A percentile compares a stretch with the other conserved stretches of the same genome.
Conservation (phyloP, 1,140 invertebrate species). For the Liolophura sinensis region DNA sequence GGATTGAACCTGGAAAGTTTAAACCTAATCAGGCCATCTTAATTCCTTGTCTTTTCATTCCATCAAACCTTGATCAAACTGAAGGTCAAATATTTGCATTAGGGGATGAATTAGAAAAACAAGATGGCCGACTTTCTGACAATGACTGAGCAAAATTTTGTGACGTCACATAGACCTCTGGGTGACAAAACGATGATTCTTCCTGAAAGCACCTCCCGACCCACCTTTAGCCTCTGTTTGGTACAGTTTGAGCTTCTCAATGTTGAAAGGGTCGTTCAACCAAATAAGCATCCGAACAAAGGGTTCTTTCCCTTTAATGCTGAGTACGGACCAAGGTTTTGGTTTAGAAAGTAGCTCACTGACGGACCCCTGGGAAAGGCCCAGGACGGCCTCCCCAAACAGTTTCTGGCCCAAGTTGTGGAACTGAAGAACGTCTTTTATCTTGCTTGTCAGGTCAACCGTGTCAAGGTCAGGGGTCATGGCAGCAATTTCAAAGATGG, state of each 20-base stretch:
- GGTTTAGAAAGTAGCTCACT: constrained; percentile 96
- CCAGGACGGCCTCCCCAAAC: constrained; percentile 95
- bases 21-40: too few relatives aligned
- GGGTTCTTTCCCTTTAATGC: constrained; percentile 96
- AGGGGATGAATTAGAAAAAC: too few relatives aligned
- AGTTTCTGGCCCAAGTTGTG: constrained; percentile 99
- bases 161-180: too few relatives aligned
- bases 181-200: too few relatives aligned
- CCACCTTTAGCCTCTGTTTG: constrained; percentile 58
- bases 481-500: constrained; percentile 83
- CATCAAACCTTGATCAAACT: too few relatives aligned
- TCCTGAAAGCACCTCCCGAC: too few relatives aligned
- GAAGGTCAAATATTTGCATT: too few relatives aligned
- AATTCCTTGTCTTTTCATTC: too few relatives aligned
- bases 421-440: constrained; percentile 93
- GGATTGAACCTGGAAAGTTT: too few relatives aligned
- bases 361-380: constrained; percentile 94
- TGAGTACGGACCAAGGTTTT: constrained; percentile 99
- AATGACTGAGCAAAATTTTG: too few relatives aligned
- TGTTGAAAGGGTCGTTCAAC: constrained; percentile 91
- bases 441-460: constrained; percentile 93
- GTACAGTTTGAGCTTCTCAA: constrained; percentile 71
- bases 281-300: constrained; percentile 98
- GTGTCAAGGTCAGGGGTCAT: constrained; percentile 95
- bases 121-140: too few relatives aligned